Percentiles rank a stretch among this genome's conserved stretches.
Evolutionary conservation across 1,140 invertebrate genomes (phyloP).

Genomic region (Drosophila albomicans): DNA sequence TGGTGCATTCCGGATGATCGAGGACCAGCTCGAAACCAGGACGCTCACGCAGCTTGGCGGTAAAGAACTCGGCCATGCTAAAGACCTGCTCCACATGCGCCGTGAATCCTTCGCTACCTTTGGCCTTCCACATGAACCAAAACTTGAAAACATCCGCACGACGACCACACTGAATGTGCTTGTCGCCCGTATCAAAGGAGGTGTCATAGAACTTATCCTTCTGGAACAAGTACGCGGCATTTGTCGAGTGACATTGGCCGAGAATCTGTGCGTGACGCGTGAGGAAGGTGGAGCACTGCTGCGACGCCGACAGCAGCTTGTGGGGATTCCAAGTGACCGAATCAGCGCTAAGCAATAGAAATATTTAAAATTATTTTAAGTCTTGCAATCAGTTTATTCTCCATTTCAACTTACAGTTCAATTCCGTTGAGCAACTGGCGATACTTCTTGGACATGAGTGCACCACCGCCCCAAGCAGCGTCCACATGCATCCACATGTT

Average conservation of each 20-base stretch:
- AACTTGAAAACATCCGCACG: slow-evolving; percentile 97
- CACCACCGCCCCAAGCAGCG: slow-evolving; percentile 96
- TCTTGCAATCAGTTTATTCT: not conserved
- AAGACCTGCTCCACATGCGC: slow-evolving; percentile 93
- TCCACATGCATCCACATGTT: slow-evolving; percentile 98
- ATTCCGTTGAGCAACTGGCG: slow-evolving; percentile 92
- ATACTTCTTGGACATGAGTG: slow-evolving; percentile 93
- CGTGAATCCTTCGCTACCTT: slow-evolving; percentile 93
- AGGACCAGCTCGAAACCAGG: slow-evolving; percentile 91
- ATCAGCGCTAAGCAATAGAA: slow-evolving; percentile 89
- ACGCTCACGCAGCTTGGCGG: slow-evolving; percentile 88
- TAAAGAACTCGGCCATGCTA: slow-evolving; percentile 90
- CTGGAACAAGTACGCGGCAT: slow-evolving; percentile 96
- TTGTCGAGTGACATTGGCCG: slow-evolving; percentile 88
- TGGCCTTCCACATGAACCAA: slow-evolving; percentile 99
- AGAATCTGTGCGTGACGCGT: slow-evolving; percentile 89
- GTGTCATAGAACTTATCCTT: slow-evolving; percentile 98
- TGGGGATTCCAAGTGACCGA: slow-evolving; percentile 99
- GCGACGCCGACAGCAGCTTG: slow-evolving; percentile 97
- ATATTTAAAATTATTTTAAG: slow-evolving; percentile 63
- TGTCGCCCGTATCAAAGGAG: slow-evolving; percentile 96
- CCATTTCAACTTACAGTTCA: slow-evolving; percentile 86
- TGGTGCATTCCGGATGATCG: slow-evolving; percentile 95
- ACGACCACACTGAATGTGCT: slow-evolving; percentile 95
- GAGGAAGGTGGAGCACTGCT: slow-evolving; percentile 98